Evolutionary conservation across 2,888 invertebrate genomes (phyloP).

Genomic region (Amaurobius ferox): DNA sequence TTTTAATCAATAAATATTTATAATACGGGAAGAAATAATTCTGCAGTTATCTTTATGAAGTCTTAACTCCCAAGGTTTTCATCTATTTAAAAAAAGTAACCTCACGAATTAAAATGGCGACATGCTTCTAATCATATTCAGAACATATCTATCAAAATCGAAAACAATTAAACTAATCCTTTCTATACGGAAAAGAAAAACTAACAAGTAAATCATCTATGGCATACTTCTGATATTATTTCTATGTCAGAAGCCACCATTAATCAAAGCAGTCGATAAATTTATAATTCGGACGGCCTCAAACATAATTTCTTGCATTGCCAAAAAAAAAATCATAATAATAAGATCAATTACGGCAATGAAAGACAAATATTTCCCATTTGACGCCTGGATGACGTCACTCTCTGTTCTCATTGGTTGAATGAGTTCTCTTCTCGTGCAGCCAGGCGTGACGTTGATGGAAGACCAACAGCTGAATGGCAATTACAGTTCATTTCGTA

Average conservation of each 20-base stretch:
- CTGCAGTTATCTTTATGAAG: too few relatives aligned
- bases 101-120: too few relatives aligned
- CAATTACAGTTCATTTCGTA: constrained; percentile 1
- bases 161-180: neutral
- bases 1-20: too few relatives aligned
- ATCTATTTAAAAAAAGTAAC: too few relatives aligned
- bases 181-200: neutral
- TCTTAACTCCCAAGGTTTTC: too few relatives aligned
- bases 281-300: neutral
- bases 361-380: constrained; percentile 5
- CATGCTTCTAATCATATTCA: too few relatives aligned
- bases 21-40: too few relatives aligned
- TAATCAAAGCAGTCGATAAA: neutral
- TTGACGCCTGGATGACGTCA: neutral
- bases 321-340: neutral
- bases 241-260: neutral
- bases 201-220: neutral
- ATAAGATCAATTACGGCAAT: constrained; percentile 2
- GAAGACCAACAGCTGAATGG: neutral
- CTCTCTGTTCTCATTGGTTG: neutral
- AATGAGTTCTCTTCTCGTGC: neutral
- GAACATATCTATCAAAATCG: neutral
- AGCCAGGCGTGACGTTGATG: constrained; percentile 7
- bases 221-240: neutral
- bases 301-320: neutral